phyloP scores from a whole-genome alignment of 2,113 vertebrate genomes.

The Andinoacara biseriatus region DNA sequence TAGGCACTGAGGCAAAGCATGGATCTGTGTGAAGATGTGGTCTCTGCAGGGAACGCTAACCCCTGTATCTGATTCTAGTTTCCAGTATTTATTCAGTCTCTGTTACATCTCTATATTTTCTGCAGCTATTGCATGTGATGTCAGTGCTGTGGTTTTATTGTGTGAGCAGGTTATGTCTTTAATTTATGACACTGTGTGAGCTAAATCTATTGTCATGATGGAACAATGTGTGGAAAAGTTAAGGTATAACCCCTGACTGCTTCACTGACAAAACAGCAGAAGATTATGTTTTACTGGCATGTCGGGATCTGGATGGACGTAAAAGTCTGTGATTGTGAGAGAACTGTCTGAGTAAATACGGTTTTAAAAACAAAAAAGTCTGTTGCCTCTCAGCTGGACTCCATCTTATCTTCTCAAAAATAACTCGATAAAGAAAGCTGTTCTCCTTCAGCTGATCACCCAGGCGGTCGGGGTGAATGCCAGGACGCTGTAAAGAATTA shows the following conservation, averaged over 20 bases:
- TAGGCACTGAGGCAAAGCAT: background rate
- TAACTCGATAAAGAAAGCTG: constrained; percentile 20
- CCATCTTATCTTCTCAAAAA: constrained; percentile 30
- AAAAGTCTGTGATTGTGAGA: constrained; percentile 7
- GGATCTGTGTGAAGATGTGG: background rate
- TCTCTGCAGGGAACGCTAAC: background rate
- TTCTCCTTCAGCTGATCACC: constrained; percentile 43
- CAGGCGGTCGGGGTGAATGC: constrained; percentile 51
- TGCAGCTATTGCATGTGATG: background rate
- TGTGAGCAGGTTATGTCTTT: background rate
- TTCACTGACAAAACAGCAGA: constrained; percentile 14
- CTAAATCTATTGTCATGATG: background rate
- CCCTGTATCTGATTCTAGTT: background rate
- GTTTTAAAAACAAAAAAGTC: background rate
- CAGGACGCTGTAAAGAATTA: constrained; percentile 78
- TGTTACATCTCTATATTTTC: background rate
- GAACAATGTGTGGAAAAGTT: constrained; percentile 30
- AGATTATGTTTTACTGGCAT: constrained; percentile 17
- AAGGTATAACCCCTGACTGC: background rate
- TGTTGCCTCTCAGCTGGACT: constrained; percentile 29
- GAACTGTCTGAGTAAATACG: constrained; percentile 9
- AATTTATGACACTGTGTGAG: background rate
- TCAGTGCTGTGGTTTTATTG: background rate
- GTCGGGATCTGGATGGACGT: background rate
- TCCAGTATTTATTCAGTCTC: background rate